Evolutionary conservation across 1,140 invertebrate species (phyloP).

Genomic region (Drosophila nannoptera): DNA sequence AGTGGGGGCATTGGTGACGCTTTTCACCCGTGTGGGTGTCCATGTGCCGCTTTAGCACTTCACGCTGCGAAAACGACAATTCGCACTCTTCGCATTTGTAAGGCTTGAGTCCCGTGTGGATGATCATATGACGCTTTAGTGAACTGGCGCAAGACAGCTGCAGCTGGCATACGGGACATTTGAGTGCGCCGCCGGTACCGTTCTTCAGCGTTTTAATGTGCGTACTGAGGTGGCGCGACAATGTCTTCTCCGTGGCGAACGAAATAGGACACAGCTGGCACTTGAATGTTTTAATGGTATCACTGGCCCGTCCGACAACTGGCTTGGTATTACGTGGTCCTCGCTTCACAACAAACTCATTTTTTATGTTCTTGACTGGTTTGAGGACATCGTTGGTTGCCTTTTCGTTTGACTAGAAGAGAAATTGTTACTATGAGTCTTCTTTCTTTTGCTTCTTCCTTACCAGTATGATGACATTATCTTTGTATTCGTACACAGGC

Average conservation of each 20-base stretch:
- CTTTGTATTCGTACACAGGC: constrained; percentile 47
- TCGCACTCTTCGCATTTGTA: constrained; percentile 87
- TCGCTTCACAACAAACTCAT: constrained; percentile 46
- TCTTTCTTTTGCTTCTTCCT: neutral
- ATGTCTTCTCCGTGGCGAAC: constrained; percentile 81
- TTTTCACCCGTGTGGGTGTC: constrained; percentile 92
- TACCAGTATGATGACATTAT: constrained; percentile 63
- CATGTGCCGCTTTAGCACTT: constrained; percentile 89
- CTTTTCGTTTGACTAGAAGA: constrained; percentile 46
- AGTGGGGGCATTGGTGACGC: constrained; percentile 88
- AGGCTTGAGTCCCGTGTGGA: constrained; percentile 88
- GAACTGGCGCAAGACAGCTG: constrained; percentile 90
- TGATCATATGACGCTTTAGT: constrained; percentile 87
- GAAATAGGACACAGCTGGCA: constrained; percentile 82
- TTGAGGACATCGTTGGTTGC: neutral
- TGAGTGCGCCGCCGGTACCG: constrained; percentile 71
- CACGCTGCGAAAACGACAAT: constrained; percentile 87
- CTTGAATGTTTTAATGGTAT: constrained; percentile 80
- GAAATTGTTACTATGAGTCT: neutral
- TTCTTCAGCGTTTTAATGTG: constrained; percentile 82
- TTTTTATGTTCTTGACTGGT: constrained; percentile 14
- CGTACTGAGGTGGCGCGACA: constrained; percentile 83
- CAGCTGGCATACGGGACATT: constrained; percentile 86
- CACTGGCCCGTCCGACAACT: constrained; percentile 43
- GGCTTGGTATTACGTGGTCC: neutral